Base-by-base conservation (phyloP, 2,113 vertebrate species). In the Proteles cristata region DNA sequence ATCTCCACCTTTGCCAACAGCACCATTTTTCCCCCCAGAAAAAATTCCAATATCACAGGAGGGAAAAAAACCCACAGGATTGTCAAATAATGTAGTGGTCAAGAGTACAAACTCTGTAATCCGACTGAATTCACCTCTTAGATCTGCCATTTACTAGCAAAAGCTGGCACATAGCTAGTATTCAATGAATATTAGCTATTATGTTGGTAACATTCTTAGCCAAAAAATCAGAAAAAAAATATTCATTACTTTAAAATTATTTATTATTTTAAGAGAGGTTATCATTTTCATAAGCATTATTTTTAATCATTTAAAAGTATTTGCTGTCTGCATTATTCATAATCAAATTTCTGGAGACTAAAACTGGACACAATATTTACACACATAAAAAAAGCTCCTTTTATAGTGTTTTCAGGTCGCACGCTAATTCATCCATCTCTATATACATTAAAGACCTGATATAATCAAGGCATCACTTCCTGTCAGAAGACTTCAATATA, bases 211-310 rank as follows among this genome's bases (percentile, higher is more conserved):
- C 86, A 93, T 80, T 82, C n/a, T 92, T 53, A 77, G 39, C 23
- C 53, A 93, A 35, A 73, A 45, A 69, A 63, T 35, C 68, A 92
- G 23, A 77, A 91, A 53, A 91, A 53, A 94, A 50, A 87, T 17
- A 61, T 53, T 89, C 28, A 92, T 25, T 55, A 45, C 63, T 58
- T 90, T 88, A 80, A 35, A 95, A 88, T 73, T 97, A 83, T 92
- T 66, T 97, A 83, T 92, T n/a, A 63, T 77, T 90, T 76, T 73
- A 88, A 66, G 31, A 66, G 68, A 89, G 45, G 28, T 86, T 81
- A 92, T 33, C 8, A 74, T 79, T 89, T 95, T 93, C 14, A 68
- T 73, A 48, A 79, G 43, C n/a, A 95, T 53, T 82, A 86, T 77
- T 81, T 90, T 92, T 89, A 45, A 45, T 86, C 15, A 80, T 80